These are phyloP conservation scores for Morinoia aosen DNA, from an alignment of 2,888 invertebrate species.

Conservation along the genomic window DNA sequence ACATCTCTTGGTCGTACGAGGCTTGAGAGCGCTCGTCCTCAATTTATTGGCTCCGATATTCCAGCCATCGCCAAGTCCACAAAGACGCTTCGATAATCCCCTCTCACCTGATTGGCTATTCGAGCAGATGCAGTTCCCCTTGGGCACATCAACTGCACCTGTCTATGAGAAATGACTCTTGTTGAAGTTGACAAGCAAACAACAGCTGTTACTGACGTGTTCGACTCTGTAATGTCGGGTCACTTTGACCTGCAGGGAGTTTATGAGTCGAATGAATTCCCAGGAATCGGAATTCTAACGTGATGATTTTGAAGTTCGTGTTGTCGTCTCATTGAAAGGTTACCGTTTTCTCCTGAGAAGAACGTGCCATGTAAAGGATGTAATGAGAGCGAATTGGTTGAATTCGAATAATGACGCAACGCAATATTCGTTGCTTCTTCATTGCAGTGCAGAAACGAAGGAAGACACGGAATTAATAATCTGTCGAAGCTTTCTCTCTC, in stretches of 20 bases:
- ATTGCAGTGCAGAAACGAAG: background rate
- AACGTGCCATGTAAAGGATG: background rate
- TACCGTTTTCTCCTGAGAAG: background rate
- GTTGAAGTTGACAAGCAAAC: background rate
- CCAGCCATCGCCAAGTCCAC: background rate
- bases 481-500: background rate
- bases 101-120: background rate
- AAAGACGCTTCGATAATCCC: background rate
- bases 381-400: background rate
- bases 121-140: background rate
- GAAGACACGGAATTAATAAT: background rate
- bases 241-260: background rate
- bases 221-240: background rate
- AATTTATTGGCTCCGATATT: background rate
- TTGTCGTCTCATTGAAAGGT: background rate
- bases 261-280: background rate
- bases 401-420: background rate
- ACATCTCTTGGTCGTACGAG: background rate
- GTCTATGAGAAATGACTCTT: background rate
- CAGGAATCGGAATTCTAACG: background rate
- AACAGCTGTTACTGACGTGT: background rate
- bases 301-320: background rate
- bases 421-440: background rate
- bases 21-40: background rate
- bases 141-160: background rate